A percentile compares a stretch with the other conserved stretches of the same genome.
phyloP scores from a whole-genome alignment of 2,888 invertebrate species.

The Eilema sororculum region DNA sequence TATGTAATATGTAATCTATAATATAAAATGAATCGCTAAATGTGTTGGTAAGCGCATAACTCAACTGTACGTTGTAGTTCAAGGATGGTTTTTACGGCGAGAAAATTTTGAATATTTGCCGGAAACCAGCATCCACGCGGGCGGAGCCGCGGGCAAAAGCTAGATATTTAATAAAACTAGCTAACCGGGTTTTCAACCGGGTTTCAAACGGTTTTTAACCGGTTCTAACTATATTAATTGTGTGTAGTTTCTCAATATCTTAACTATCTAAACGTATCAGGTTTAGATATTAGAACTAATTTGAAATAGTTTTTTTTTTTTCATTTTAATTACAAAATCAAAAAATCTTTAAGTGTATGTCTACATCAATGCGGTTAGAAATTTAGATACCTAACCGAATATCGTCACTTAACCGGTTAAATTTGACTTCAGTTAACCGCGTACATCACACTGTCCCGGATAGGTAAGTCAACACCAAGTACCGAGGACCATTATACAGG shows the following conservation, averaged over 20 bases:
- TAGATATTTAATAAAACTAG: neutral
- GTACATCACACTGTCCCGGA: conserved; percentile 27
- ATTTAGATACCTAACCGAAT: neutral
- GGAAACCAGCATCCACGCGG: no score
- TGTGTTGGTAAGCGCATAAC: no score
- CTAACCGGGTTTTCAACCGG: neutral
- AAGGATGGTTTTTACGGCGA: no score
- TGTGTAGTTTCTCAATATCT: neutral
- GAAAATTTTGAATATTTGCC: no score
- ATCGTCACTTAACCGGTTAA: neutral
- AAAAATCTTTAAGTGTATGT: neutral
- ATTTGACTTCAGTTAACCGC: conserved; percentile 21
- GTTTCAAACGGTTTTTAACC: neutral
- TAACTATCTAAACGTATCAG: neutral
- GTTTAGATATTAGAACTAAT: no score
- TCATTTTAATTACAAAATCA: neutral
- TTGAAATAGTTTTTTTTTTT: neutral
- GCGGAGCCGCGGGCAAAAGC: no score
- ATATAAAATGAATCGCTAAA: no score
- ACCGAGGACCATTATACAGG: conserved; percentile 56
- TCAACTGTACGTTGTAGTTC: no score
- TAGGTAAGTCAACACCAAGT: conserved; percentile 50
- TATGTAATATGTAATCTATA: no score
- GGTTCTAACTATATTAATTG: no score
- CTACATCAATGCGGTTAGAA: neutral